Base-by-base conservation (phyloP, 2,888 invertebrate species). In the Lypha dubia region DNA sequence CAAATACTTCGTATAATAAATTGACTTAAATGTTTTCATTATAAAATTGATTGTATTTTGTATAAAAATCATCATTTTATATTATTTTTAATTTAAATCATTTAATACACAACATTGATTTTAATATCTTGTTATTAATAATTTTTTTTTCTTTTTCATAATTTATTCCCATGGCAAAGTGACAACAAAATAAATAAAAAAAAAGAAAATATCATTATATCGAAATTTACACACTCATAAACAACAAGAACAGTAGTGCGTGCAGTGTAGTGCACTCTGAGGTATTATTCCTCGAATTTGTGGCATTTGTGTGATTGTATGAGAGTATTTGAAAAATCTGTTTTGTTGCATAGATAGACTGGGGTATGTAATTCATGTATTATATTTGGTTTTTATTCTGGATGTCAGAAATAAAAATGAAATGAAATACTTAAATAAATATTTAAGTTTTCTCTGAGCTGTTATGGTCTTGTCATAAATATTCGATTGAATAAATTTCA, bases 241-340 rank as follows among this genome's bases (percentile, higher is more conserved):
- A 56, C 22, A 58, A 53, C 4, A 20, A 28, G 22, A 53, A 44
- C 28, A n/a, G n/a, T n/a, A n/a, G n/a, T n/a, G n/a, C n/a, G n/a
- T n/a, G n/a, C 28, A 28, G 28, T 28, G 28, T 49, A 53, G 32
- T 60, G 49, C 35, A 53, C 49, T 77, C 62, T 62, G 70, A 56
- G 70, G 77, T 68, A 70, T 77, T 62, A 32, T 41, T 9, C 20
- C 77, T 53, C 28, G n/a, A 70, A 70, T 41, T 70, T 70, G 51
- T 70, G 77, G 77, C 11, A 22, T 24, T 28, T 75, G 13, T 53
- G 41, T 24, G 44, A 41, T 44, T 35, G 11, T n/a, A n/a, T n/a
- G n/a, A n/a, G n/a, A n/a, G n/a, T n/a, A n/a, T n/a, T n/a, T n/a
- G n/a, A n/a, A 56, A 63, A 71, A 79, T 56, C 24, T 3, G 35